phyloP scores from a whole-genome alignment of 2,888 invertebrate genomes.

The Rapana venosa region DNA sequence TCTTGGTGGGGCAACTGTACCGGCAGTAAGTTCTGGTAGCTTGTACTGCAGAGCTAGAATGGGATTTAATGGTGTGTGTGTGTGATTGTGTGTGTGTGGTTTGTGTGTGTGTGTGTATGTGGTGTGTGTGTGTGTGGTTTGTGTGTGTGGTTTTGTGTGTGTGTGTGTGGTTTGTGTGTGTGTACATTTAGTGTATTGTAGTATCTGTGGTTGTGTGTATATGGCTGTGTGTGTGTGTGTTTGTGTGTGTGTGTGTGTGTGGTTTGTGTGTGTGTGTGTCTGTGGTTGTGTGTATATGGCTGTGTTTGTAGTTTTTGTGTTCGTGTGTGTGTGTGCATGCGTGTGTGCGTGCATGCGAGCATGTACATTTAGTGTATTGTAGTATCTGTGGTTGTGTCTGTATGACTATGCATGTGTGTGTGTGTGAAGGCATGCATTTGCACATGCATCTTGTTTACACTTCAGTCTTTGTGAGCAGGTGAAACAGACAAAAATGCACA shows the following conservation, averaged over 20 bases:
- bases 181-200: too few species aligned
- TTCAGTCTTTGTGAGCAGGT: conserved; percentile 58
- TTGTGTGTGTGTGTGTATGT: too few species aligned
- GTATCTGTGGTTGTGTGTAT: too few species aligned
- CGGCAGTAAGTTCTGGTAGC: conserved; percentile 71
- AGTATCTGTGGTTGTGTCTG: not conserved
- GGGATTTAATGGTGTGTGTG: not conserved
- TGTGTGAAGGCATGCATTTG: not conserved
- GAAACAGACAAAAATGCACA: conserved; percentile 75
- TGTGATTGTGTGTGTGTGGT: not conserved
- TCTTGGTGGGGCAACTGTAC: conserved; percentile 76
- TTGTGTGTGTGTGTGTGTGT: conserved; percentile 2
- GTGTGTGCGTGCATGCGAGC: not conserved
- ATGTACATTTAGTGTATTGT: not conserved
- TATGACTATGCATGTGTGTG: not conserved
- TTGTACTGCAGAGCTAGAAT: not conserved
- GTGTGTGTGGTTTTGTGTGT: not conserved
- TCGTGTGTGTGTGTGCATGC: not conserved
- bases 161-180: not conserved
- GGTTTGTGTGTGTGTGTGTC: not conserved
- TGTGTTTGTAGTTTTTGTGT: not conserved
- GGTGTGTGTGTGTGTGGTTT: too few species aligned
- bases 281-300: not conserved
- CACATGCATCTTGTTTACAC: not conserved
- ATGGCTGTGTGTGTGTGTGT: not conserved